Base-by-base conservation (phyloP, 2,888 invertebrate species). In the Cataglyphis albicans region DNA sequence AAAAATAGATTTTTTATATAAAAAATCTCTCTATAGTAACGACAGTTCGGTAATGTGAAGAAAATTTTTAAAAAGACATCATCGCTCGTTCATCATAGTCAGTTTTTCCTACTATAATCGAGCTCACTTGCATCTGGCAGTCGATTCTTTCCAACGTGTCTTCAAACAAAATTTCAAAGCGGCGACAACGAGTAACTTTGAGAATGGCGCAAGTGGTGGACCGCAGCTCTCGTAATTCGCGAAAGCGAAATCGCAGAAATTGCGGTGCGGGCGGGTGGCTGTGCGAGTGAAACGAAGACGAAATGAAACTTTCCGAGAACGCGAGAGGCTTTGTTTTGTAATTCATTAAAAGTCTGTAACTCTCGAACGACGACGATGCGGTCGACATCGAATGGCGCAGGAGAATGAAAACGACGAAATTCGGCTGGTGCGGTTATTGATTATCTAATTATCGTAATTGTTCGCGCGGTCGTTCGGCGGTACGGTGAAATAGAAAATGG, bases 371-470 rank as follows among this genome's bases (percentile, higher is more conserved):
- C 75, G 48, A 48, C 9, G 38, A 15, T 38, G 80, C 7, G 25
- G 52, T 29, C 0, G 4, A 25, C n/a, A 21, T 3, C 29, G 21
- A 52, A 55, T 12, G 12, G 15, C 12, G 41, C 29, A 61, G 10
- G 76, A n/a, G 41, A 63, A 73, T n/a, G 10, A 67, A 76, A 67
- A 52, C 48, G 12, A 29, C 25, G 78, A 78, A 59, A 67, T 57
- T 78, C 55, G 44, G 7, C 65, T 10, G 21, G 15, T 70, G 78
- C 59, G 59, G 59, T 78, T 72, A 80, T 80, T 87, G 85, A 87
- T 90, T 89, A 84, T 75, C 86, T 89, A 88, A 91, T 91, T 91
- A 90, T 89, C 82, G 83, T 91, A 90, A 90, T 90, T 90, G 87
- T 89, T 87, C 82, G 86, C 55, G 68, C 84, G 85, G 87, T 83